Conservation (phyloP, 2,888 invertebrate species). For the Capitulum mitella region DNA sequence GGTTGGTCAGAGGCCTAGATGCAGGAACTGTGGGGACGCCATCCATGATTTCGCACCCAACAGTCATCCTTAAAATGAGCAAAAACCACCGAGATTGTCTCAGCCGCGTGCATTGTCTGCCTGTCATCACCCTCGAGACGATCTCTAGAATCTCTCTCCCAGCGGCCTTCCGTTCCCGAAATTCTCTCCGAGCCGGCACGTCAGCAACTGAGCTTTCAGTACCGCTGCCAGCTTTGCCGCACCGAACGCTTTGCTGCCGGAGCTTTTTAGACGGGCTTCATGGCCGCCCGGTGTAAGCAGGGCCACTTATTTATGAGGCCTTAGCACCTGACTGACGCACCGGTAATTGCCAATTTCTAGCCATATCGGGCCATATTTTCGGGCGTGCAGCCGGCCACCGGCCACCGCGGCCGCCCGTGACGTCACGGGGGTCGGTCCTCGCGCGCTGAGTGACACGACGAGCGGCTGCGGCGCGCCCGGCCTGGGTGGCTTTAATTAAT, state of each 20-base stretch:
- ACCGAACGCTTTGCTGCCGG: not conserved
- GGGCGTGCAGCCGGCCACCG: no score
- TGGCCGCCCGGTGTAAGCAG: not conserved
- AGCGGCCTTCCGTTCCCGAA: no score
- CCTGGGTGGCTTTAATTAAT: not conserved
- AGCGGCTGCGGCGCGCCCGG: not conserved
- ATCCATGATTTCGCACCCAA: no score
- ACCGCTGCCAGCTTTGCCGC: no score
- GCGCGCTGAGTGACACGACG: conserved; percentile 10
- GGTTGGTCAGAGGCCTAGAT: no score
- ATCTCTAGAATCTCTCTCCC: no score
- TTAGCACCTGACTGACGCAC: not conserved
- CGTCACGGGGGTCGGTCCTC: not conserved
- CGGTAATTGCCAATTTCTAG: conserved; percentile 3
- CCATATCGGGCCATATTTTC: not conserved
- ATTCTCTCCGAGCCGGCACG: no score
- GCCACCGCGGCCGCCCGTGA: not conserved
- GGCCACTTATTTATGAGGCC: not conserved
- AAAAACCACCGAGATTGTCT: no score
- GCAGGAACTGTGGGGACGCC: no score
- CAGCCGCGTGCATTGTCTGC: no score
- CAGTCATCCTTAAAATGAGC: no score
- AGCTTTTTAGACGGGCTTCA: not conserved
- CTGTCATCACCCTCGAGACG: no score
- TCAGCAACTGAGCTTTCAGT: not conserved